Evolutionary conservation across 1,140 invertebrate species (phyloP).

Genomic region (Brachionus asplanchnoidis): DNA sequence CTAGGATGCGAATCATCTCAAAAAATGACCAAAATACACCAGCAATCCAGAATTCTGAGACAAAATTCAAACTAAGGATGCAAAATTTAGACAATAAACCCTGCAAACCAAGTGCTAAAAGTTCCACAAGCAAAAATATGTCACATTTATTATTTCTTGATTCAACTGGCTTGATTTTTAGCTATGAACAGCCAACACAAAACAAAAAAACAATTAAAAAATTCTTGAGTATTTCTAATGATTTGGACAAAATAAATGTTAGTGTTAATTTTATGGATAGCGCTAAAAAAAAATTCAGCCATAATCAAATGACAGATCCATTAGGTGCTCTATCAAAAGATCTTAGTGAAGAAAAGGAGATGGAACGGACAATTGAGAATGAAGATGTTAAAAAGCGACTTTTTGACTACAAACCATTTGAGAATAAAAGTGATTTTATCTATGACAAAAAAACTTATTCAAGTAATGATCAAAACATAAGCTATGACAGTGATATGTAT

Average conservation of each 20-base stretch:
- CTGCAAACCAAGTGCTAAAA: neutral
- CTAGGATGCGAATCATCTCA: neutral
- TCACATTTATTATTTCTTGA: neutral
- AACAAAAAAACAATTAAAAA: neutral
- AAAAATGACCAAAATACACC: neutral
- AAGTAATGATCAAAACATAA: neutral
- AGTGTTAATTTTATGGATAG: neutral
- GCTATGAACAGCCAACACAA: neutral
- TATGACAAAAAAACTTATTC: neutral
- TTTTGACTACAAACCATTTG: neutral
- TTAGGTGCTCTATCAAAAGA: neutral
- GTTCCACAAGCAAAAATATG: neutral
- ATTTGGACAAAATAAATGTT: neutral
- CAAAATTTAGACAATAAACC: neutral
- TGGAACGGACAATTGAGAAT: neutral
- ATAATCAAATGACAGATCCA: neutral
- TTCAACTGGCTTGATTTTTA: neutral
- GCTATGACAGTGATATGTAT: slow-evolving; percentile 17
- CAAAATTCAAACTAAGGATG: neutral
- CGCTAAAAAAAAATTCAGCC: neutral
- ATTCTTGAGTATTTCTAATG: neutral
- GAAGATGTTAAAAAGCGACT: slow-evolving; percentile 19
- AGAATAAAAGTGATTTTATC: slow-evolving; percentile 25
- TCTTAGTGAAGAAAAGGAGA: neutral
- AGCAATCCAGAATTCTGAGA: neutral